Evolutionary conservation across 2,797 vertebrate species (phyloP).

Genomic region (Odontamblyopus lacepedii): DNA sequence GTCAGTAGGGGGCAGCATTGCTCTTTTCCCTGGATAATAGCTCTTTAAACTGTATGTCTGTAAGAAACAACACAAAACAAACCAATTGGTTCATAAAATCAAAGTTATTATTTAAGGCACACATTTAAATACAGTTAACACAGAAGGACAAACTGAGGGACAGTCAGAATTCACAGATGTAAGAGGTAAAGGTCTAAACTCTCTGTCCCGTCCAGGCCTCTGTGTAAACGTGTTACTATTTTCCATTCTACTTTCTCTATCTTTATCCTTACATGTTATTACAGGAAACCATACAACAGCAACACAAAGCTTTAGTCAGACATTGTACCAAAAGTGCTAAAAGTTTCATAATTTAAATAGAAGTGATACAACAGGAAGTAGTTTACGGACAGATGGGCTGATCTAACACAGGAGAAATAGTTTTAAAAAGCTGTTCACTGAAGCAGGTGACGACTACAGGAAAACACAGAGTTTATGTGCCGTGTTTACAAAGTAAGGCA

Average conservation of each 20-base stretch:
- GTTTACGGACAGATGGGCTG: slow-evolving; percentile 30
- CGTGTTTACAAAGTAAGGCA: slow-evolving; percentile 41
- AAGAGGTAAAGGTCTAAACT: slow-evolving; percentile 24
- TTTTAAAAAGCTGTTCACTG: slow-evolving; percentile 19
- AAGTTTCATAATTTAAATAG: slow-evolving; percentile 28
- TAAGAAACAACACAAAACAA: slow-evolving; percentile 16
- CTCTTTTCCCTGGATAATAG: background rate
- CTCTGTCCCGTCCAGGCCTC: slow-evolving; percentile 12
- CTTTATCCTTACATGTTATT: slow-evolving; percentile 34
- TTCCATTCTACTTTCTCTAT: slow-evolving; percentile 13
- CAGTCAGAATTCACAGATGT: slow-evolving; percentile 44
- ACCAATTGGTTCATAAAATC: slow-evolving; percentile 55
- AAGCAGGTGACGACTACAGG: slow-evolving; percentile 3
- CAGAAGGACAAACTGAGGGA: slow-evolving; percentile 60
- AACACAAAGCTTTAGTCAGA: slow-evolving; percentile 56
- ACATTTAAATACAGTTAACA: slow-evolving; percentile 65
- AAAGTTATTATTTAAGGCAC: slow-evolving; percentile 76
- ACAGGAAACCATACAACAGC: slow-evolving; percentile 46
- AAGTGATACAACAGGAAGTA: slow-evolving; percentile 32
- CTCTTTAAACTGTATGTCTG: background rate
- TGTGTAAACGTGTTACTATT: slow-evolving; percentile 13
- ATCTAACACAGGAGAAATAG: slow-evolving; percentile 42
- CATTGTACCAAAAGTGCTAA: slow-evolving; percentile 56
- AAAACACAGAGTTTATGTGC: slow-evolving; percentile 30
- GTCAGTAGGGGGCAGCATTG: slow-evolving; percentile 44